These are phyloP conservation scores for Pampusana beccarii DNA, from an alignment of 2,113 vertebrate species.

Conservation along the genomic window DNA sequence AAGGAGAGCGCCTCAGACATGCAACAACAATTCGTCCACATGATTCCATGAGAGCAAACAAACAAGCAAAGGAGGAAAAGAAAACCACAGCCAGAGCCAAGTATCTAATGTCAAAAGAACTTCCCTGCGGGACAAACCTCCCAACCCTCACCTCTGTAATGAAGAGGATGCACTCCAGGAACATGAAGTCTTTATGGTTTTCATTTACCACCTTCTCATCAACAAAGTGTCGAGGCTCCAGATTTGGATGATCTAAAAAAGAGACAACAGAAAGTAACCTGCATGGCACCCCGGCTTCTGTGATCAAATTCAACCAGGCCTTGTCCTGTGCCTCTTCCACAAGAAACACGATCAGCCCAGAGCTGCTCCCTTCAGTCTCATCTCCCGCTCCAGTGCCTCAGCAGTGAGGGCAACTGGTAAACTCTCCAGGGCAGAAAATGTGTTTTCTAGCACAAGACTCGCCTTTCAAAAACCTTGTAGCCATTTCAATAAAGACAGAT, in stretches of 20 bases:
- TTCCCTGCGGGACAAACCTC: neutral
- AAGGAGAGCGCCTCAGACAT: neutral
- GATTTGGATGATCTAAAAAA: slow-evolving; percentile 84
- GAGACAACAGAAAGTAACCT: neutral
- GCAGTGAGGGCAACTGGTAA: neutral
- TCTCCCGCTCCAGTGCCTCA: neutral
- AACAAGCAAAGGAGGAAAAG: slow-evolving; percentile 11
- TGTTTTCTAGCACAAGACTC: neutral
- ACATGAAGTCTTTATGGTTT: slow-evolving; percentile 94
- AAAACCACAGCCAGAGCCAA: neutral
- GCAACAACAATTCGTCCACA: neutral
- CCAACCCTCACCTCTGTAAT: slow-evolving; percentile 82
- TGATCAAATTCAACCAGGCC: neutral
- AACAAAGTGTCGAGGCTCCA: slow-evolving; percentile 93
- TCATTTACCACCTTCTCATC: slow-evolving; percentile 92
- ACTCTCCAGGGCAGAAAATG: neutral
- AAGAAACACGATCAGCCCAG: neutral
- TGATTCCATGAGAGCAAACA: neutral
- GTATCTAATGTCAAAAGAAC: neutral
- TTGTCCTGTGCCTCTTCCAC: neutral
- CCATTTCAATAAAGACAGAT: neutral
- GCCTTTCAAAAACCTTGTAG: neutral
- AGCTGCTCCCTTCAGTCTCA: neutral
- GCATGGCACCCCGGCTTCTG: neutral
- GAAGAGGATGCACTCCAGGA: slow-evolving; percentile 95